Evolutionary conservation across 1,140 invertebrate species (phyloP).

Genomic region (Meloidogyne floridensis): DNA sequence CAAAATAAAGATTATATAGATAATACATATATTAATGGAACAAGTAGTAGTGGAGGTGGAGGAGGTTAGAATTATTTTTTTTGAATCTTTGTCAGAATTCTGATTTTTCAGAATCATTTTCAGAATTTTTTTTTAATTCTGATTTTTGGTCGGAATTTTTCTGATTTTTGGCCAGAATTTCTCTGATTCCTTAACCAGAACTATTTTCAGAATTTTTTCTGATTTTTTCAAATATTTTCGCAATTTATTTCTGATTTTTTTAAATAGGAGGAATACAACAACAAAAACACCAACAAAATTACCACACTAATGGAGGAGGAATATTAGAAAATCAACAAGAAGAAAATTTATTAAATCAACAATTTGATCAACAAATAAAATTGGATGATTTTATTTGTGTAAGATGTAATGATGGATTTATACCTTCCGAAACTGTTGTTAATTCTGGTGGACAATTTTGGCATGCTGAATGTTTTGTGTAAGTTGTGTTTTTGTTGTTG

Average conservation of each 20-base stretch:
- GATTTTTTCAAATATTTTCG: too few relatives aligned
- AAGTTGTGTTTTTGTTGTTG: slow-evolving; percentile 69
- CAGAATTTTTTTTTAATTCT: too few relatives aligned
- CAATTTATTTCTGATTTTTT: too few relatives aligned
- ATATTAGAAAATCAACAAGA: not conserved
- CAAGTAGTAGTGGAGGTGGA: too few relatives aligned
- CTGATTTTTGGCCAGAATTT: too few relatives aligned
- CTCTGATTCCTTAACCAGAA: too few relatives aligned
- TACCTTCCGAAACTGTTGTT: slow-evolving; percentile 88
- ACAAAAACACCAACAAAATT: not conserved
- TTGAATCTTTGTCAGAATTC: too few relatives aligned
- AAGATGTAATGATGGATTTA: slow-evolving; percentile 60
- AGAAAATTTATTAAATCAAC: slow-evolving; percentile 18
- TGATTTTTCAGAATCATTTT: too few relatives aligned
- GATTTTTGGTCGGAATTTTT: too few relatives aligned
- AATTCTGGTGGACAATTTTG: slow-evolving; percentile 96
- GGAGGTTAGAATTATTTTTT: too few relatives aligned
- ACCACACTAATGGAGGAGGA: not conserved
- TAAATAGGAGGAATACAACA: not conserved
- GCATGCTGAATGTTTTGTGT: slow-evolving; percentile 99
- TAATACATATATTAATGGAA: not conserved
- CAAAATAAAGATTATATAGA: slow-evolving; percentile 3
- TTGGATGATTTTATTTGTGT: slow-evolving; percentile 53
- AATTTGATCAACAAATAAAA: slow-evolving; percentile 38
- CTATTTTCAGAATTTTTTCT: too few relatives aligned